Evolutionary conservation across 2,888 invertebrate species (phyloP), one percentile per base, ranked within the genome.

Genomic region (Cylindroiulus punctatus): DNA sequence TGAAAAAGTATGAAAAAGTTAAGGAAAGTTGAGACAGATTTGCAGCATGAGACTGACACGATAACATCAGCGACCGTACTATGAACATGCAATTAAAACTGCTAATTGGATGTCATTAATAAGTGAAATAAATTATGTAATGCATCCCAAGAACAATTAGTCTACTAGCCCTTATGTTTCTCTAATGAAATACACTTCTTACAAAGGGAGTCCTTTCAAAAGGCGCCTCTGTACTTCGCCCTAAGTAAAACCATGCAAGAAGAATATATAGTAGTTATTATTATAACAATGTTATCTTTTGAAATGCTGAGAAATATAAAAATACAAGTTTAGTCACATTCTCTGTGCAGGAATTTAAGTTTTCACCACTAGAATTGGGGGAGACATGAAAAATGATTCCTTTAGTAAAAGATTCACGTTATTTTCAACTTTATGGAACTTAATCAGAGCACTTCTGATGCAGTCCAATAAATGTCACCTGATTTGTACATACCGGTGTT

Each of bases 291-390:
- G n/a, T 76, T 12, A 76, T 30, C 76, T 76, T 12, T 76, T 76
- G 76, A 76, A 76, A 26, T 30, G 76, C 26, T 17, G 30, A 76
- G 76, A 76, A 76, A 76, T 76, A 76, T 76, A 76, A 76, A 76
- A 76, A 76, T 76, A 76, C 76, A 76, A 76, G 76, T 76, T 76
- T 76, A 76, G 76, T 76, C 76, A 30, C 76, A 76, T 76, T 76
- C 76, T 76, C 76, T 76, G 76, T 76, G 26, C 76, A 76, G 30
- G 26, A 30, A 30, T 76, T 76, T 76, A 76, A 26, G 76, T 76
- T 76, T 76, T 30, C 26, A 76, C 76, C 76, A 76, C 30, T 76
- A 76, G 76, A 30, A 76, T 30, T 8, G 8, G 76, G 26, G 65
- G 26, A 76, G 76, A 76, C 76, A 30, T 76, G 76, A 76, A 76